phyloP scores from a whole-genome alignment of 2,113 vertebrate genomes.

The Rhinopithecus roxellana region DNA sequence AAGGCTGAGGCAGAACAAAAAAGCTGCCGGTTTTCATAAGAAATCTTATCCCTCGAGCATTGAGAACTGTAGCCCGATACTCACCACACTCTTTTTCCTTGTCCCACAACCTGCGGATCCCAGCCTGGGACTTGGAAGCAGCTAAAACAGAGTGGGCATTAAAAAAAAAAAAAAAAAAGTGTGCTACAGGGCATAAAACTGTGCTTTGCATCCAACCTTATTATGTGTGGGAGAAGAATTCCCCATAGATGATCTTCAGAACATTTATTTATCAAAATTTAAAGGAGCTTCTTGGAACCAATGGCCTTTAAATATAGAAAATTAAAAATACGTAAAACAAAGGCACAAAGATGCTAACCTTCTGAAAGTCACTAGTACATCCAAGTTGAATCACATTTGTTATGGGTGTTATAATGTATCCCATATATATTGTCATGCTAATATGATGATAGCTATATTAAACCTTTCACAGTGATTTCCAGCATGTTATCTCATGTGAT shows the following conservation, averaged over 20 bases:
- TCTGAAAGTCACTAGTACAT: background rate
- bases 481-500: background rate
- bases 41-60: conserved; percentile 54
- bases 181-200: background rate
- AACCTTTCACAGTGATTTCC: background rate
- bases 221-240: background rate
- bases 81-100: background rate
- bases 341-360: background rate
- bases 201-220: background rate
- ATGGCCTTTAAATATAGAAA: background rate
- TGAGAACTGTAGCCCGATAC: conserved; percentile 3
- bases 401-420: background rate
- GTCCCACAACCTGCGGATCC: background rate
- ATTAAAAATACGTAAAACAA: background rate
- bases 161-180: background rate
- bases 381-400: background rate
- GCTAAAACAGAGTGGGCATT: background rate
- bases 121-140: background rate
- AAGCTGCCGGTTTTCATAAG: conserved; percentile 58
- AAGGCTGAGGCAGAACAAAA: conserved; percentile 58
- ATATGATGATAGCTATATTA: accelerated
- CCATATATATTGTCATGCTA: background rate
- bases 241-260: background rate
- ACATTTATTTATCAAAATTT: conserved; percentile 20
- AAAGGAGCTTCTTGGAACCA: background rate